Conservation (phyloP, 2,797 vertebrate genomes). For the Ateles fusciceps region DNA sequence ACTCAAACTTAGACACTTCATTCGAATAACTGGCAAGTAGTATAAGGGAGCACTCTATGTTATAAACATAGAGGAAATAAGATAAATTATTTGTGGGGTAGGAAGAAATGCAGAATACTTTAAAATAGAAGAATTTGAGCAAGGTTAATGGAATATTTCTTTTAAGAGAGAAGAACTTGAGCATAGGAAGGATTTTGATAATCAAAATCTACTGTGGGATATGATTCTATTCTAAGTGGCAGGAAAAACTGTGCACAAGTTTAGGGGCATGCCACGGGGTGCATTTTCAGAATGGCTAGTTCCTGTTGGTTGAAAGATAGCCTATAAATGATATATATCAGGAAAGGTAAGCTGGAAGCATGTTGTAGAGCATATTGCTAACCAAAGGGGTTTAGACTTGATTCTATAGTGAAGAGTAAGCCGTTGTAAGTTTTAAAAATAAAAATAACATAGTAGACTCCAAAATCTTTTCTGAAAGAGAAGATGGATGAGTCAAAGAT, state of each 20-base stretch:
- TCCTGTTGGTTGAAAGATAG: not conserved
- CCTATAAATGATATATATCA: not conserved
- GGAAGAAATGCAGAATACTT: not conserved
- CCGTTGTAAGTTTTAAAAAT: not conserved
- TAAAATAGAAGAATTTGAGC: not conserved
- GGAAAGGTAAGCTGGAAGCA: not conserved
- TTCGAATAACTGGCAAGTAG: not conserved
- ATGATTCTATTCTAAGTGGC: not conserved
- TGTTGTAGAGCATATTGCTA: not conserved
- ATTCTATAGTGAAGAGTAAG: not conserved
- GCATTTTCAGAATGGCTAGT: not conserved
- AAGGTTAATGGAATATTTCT: not conserved
- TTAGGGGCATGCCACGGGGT: not conserved
- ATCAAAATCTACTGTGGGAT: not conserved
- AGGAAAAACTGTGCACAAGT: not conserved
- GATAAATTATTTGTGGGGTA: not conserved
- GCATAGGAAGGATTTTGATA: not conserved
- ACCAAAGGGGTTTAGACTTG: not conserved
- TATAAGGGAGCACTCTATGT: not conserved
- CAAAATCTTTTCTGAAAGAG: constrained; percentile 25
- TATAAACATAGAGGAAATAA: not conserved
- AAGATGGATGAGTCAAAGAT: not conserved
- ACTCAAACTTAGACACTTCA: not conserved
- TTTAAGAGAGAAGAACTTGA: not conserved
- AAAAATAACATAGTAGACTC: not conserved